These are phyloP conservation scores for Paramisgurnus dabryanus DNA, from an alignment of 2,113 vertebrate species.

Conservation along the genomic window DNA sequence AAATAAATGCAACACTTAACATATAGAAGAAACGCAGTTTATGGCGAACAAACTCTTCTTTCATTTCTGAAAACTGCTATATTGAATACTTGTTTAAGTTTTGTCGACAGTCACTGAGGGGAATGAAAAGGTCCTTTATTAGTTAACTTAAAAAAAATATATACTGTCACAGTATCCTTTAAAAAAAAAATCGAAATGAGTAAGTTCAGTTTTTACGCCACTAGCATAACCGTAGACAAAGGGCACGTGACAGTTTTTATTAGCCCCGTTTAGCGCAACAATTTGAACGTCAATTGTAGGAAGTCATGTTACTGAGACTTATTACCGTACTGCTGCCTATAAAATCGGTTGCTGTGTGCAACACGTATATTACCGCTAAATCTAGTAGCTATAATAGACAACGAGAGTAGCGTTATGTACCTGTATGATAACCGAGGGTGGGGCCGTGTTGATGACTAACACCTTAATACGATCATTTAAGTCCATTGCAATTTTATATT, in stretches of 20 bases:
- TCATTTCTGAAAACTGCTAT: not conserved
- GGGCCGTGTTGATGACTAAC: conserved; percentile 34
- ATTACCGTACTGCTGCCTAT: not conserved
- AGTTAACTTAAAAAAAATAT: not conserved
- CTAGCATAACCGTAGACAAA: conserved; percentile 6
- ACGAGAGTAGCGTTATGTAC: conserved; percentile 14
- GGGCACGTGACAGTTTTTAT: conserved; percentile 22
- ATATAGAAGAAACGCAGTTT: not conserved
- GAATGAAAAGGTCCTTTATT: conserved; percentile 16
- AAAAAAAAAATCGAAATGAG: not conserved
- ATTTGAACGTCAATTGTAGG: not conserved
- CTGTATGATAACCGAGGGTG: conserved; percentile 44
- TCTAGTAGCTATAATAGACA: not conserved
- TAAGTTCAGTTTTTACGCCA: not conserved
- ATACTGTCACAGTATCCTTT: no score
- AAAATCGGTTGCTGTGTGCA: not conserved
- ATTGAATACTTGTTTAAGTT: conserved; percentile 2
- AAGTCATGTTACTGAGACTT: not conserved
- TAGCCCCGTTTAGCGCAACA: not conserved
- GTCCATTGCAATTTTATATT: not conserved
- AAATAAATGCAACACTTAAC: not conserved
- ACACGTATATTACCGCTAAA: not conserved
- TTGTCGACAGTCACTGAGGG: not conserved
- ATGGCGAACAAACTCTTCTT: conserved; percentile 2
- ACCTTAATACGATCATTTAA: conserved; percentile 22